These are phyloP conservation scores for Diaperis boleti DNA, from an alignment of 2,888 invertebrate genomes.

Conservation along the genomic window DNA sequence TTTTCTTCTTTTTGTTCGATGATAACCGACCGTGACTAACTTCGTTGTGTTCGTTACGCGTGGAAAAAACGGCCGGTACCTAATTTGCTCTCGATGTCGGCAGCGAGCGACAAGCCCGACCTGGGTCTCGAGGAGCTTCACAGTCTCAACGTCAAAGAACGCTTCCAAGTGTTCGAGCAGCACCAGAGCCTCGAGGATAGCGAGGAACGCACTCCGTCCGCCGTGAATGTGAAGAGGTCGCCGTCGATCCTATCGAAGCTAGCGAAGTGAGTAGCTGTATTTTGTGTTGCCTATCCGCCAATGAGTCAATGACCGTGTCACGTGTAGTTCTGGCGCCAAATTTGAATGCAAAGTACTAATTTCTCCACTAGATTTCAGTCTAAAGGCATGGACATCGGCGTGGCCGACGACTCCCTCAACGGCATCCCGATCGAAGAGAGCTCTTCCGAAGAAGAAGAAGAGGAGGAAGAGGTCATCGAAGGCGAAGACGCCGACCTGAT, in stretches of 20 bases:
- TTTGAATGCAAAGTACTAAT: neutral
- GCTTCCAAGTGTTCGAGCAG: slow-evolving; percentile 87
- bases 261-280: slow-evolving; percentile 75
- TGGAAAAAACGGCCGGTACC: too few species aligned
- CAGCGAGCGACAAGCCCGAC: slow-evolving; percentile 89
- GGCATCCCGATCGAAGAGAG: slow-evolving; percentile 80
- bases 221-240: slow-evolving; percentile 74
- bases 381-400: slow-evolving; percentile 85
- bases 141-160: slow-evolving; percentile 84
- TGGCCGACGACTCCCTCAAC: slow-evolving; percentile 81
- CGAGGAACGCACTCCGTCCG: slow-evolving; percentile 64
- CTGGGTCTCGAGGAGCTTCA: slow-evolving; percentile 86
- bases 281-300: too few species aligned
- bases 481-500: slow-evolving; percentile 75
- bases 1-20: too few species aligned
- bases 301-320: too few species aligned
- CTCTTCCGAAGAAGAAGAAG: slow-evolving; percentile 76
- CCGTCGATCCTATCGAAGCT: slow-evolving; percentile 83
- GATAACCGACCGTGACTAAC: too few species aligned
- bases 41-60: too few species aligned
- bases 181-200: slow-evolving; percentile 62
- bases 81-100: slow-evolving; percentile 44
- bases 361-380: slow-evolving; percentile 75
- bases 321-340: too few species aligned
- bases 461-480: slow-evolving; percentile 60